phyloP scores from a whole-genome alignment of 2,797 vertebrate species.

The Otus scops region DNA sequence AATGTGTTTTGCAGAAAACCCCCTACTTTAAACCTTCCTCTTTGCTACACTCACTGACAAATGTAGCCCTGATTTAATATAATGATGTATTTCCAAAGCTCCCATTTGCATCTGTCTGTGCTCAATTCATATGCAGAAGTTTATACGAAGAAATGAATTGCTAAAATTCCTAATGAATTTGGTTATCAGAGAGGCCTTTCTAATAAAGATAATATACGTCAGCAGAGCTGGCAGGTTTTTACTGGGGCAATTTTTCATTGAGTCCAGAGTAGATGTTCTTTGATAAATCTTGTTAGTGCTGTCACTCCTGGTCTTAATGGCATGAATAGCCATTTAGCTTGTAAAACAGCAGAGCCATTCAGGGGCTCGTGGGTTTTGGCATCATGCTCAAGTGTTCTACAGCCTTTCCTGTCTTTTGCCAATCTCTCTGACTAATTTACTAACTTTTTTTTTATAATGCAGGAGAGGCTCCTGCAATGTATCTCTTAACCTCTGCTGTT shows the following conservation, averaged over 20 bases:
- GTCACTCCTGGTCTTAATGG: constrained; percentile 38
- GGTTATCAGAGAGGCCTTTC: constrained; percentile 22
- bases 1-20: not conserved
- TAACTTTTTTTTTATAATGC: not conserved
- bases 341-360: not conserved
- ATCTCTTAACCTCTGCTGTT: not conserved
- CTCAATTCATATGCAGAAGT: constrained; percentile 12
- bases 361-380: constrained; percentile 7
- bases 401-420: not conserved
- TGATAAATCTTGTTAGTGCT: constrained; percentile 55
- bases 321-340: not conserved
- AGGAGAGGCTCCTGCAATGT: not conserved
- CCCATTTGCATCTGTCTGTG: constrained; percentile 34
- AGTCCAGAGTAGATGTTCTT: constrained; percentile 44
- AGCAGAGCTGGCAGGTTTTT: constrained; percentile 41
- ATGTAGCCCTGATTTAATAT: constrained; percentile 1
- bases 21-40: not conserved
- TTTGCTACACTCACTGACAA: not conserved
- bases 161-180: constrained; percentile 27
- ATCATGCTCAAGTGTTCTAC: not conserved
- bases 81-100: constrained; percentile 6
- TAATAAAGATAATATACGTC: constrained; percentile 55
- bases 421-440: not conserved
- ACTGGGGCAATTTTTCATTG: constrained; percentile 44
- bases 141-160: constrained; percentile 45